Evolutionary conservation across 2,113 vertebrate genomes (phyloP), one percentile per base, ranked within the genome.

Genomic region (Cichladusa arquata): DNA sequence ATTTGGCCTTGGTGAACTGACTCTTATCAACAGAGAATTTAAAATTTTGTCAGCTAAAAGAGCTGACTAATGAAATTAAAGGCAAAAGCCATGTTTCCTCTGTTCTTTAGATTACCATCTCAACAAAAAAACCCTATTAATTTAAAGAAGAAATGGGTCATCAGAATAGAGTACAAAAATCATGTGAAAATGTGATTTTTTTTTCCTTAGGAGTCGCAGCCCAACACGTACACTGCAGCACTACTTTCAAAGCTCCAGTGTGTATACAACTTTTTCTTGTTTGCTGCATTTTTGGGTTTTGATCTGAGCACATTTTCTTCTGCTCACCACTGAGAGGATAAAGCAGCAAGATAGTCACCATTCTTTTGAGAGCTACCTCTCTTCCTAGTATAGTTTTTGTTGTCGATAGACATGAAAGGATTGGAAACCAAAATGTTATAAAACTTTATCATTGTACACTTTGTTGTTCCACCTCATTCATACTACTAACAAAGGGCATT

Each of bases 41-140:
- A 56, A 51, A 93, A 76, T 34, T 61, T 25, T 73, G 18, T n/a
- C 58, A 73, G 3, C 20, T 58, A 70, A 82, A 90, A 19, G 29
- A 81, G 23, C 6, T 54, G 65, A 62, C 5, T 33, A 36, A 66
- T 14, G 9, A 69, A 72, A 51, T 64, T 29, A 34, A 85, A 61
- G 19, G 4, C 5, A 90, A 87, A 71, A 22, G 8, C 2, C 19
- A 40, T 0, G 0, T 47, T 70, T 73, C 54, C 47, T 65, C 36
- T 58, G 8, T 57, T 88, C 13, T n/a, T 91, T 60, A 81, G 29
- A 42, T 56, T 31, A 85, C 54, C 5, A 80, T 23, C 11, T 44
- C n/a, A 71, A n/a, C 10, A 28, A 51, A 44, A 38, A 69, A n/a
- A 10, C 0, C 0, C 16, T 11, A 47, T 4, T 53, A 31, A 50